phyloP scores from a whole-genome alignment of 2,797 vertebrate species.

The Catharus ustulatus region DNA sequence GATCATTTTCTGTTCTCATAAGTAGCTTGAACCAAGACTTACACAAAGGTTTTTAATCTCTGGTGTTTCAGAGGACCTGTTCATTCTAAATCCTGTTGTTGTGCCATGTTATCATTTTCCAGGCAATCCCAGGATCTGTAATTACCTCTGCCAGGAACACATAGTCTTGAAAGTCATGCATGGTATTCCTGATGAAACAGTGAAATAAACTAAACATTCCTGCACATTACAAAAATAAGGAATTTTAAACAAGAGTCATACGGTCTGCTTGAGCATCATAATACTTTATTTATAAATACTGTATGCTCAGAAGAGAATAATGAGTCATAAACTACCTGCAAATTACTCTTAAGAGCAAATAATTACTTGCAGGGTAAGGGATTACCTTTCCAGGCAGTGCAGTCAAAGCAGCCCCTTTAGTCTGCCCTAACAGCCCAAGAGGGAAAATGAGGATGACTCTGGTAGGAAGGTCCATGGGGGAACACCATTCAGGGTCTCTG shows the following conservation, averaged over 20 bases:
- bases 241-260: neutral
- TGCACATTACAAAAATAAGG: neutral
- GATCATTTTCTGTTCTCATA: neutral
- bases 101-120: neutral
- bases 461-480: neutral
- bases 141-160: neutral
- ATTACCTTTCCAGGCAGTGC: neutral
- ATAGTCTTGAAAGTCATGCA: neutral
- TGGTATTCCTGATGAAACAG: neutral
- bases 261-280: neutral
- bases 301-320: neutral
- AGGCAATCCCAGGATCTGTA: neutral
- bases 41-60: neutral
- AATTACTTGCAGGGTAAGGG: neutral
- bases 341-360: neutral
- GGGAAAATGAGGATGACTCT: neutral
- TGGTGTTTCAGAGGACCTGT: neutral
- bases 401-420: neutral
- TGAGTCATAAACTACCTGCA: neutral
- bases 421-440: neutral
- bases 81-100: neutral
- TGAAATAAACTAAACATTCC: neutral
- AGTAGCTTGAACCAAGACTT: neutral
- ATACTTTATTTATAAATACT: neutral
- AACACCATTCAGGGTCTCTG: neutral